Base-by-base conservation (phyloP, 2,113 vertebrate genomes). In the Cottus gobio region DNA sequence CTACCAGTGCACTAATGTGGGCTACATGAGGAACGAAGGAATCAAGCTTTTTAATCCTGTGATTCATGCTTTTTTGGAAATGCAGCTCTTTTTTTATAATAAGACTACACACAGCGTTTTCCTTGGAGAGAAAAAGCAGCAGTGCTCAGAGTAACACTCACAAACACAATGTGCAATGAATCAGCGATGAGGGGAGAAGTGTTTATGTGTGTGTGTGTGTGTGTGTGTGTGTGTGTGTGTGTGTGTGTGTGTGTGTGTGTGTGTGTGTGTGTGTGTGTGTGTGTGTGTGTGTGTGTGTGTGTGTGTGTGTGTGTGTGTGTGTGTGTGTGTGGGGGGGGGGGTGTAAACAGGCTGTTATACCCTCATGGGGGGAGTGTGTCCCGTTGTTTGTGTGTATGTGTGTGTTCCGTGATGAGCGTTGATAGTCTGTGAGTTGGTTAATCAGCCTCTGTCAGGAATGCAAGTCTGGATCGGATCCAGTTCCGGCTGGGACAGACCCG, bases 341-440 rank as follows among this genome's bases (percentile, higher is more conserved):
- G n/a, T n/a, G n/a, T n/a, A n/a, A n/a, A n/a, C n/a, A n/a, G n/a
- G n/a, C n/a, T n/a, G n/a, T n/a, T n/a, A n/a, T n/a, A n/a, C n/a
- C n/a, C n/a, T n/a, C n/a, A n/a, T n/a, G n/a, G n/a, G n/a, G n/a
- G n/a, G n/a, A n/a, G 56, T 36, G 30, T 34, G 52, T 74, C 24
- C n/a, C 7, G 36, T 42, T 13, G 30, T 31, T 68, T 61, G 56
- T 58, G 22, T 16, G 28, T n/a, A 11, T 54, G 50, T 54, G 8
- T 52, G 46, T 42, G 12, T n/a, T 26, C 20, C 44, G 46, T 79
- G 50, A 15, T 56, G 50, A 75, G 30, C 44, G 52, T 46, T 54
- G 75, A 77, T 24, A 75, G 61, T 39, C 34, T 76, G n/a, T 57
- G n/a, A 58, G 52, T 71, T 80, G 72, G 76, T 84, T 87, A 78